These are phyloP conservation scores for Bovichtus diacanthus DNA, from an alignment of 2,797 vertebrate species.

Conservation along the genomic window DNA sequence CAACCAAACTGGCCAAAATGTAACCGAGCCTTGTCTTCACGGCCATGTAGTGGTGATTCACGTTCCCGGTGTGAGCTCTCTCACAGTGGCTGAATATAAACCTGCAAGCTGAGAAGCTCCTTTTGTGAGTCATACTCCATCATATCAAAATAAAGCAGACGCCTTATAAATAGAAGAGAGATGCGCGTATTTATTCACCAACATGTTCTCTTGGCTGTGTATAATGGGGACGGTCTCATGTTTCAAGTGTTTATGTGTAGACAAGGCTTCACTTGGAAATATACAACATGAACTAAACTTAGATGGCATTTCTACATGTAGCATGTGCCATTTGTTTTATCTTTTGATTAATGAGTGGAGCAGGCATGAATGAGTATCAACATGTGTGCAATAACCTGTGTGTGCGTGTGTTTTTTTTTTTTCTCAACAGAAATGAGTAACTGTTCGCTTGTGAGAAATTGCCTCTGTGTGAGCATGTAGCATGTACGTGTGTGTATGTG, in stretches of 20 bases:
- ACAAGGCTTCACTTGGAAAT: slow-evolving; percentile 46
- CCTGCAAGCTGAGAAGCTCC: slow-evolving; percentile 52
- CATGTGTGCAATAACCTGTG: slow-evolving; percentile 18
- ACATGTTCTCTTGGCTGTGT: slow-evolving; percentile 16
- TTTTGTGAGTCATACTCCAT: slow-evolving; percentile 50
- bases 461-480: slow-evolving; percentile 13
- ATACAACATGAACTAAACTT: slow-evolving; percentile 26
- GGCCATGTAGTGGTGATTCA: slow-evolving; percentile 29
- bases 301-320: not conserved
- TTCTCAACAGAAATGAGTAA: slow-evolving; percentile 31
- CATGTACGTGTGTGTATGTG: slow-evolving; percentile 21
- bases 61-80: slow-evolving; percentile 31
- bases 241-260: slow-evolving; percentile 64
- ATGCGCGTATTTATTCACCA: slow-evolving; percentile 19
- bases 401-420: slow-evolving; percentile 3
- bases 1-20: slow-evolving; percentile 37
- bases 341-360: slow-evolving; percentile 12
- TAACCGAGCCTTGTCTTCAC: slow-evolving; percentile 37
- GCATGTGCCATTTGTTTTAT: slow-evolving; percentile 13
- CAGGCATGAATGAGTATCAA: slow-evolving; percentile 14
- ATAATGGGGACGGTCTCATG: slow-evolving; percentile 13
- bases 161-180: slow-evolving; percentile 58
- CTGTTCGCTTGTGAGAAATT: slow-evolving; percentile 42
- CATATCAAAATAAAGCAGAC: slow-evolving; percentile 39
- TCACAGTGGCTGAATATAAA: slow-evolving; percentile 60